Percentiles rank a stretch among this genome's conserved stretches.
Conservation (phyloP, 2,113 vertebrate genomes). For the Girardinichthys multiradiatus region DNA sequence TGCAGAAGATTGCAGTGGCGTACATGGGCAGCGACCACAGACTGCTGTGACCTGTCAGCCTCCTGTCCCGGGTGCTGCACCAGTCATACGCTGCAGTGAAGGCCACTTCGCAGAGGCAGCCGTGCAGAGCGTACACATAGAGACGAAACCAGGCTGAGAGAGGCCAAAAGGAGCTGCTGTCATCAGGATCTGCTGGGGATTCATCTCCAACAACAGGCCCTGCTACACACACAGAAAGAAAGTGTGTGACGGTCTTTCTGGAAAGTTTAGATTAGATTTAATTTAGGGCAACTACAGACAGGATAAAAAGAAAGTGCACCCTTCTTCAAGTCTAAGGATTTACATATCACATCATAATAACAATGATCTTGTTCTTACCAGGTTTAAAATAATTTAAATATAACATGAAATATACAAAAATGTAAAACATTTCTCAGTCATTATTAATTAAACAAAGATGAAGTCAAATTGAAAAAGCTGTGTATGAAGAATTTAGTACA, state of each 20-base stretch:
- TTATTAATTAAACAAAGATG: no score
- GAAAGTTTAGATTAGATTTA: no score
- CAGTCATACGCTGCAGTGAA: constrained; percentile 78
- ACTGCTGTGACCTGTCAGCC: constrained; percentile 77
- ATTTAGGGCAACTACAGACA: no score
- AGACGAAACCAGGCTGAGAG: constrained; percentile 62
- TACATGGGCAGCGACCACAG: constrained; percentile 82
- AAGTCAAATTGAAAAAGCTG: no score
- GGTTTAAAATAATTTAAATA: no score
- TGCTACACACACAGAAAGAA: constrained; percentile 21
- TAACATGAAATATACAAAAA: no score
- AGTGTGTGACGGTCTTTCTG: not conserved
- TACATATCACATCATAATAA: no score
- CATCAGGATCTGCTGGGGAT: not conserved
- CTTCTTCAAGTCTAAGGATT: no score
- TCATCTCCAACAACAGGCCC: constrained; percentile 21
- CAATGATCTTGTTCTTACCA: no score
- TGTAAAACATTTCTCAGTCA: no score
- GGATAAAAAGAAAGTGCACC: no score
- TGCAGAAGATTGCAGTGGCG: constrained; percentile 73
- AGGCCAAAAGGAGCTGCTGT: not conserved
- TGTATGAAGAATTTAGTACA: no score
- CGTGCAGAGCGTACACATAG: constrained; percentile 80
- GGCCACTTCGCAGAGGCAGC: constrained; percentile 80
- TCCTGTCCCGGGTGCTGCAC: constrained; percentile 66